Evolutionary conservation across 1,140 invertebrate species (phyloP).

Genomic region (Calosoma granatense): DNA sequence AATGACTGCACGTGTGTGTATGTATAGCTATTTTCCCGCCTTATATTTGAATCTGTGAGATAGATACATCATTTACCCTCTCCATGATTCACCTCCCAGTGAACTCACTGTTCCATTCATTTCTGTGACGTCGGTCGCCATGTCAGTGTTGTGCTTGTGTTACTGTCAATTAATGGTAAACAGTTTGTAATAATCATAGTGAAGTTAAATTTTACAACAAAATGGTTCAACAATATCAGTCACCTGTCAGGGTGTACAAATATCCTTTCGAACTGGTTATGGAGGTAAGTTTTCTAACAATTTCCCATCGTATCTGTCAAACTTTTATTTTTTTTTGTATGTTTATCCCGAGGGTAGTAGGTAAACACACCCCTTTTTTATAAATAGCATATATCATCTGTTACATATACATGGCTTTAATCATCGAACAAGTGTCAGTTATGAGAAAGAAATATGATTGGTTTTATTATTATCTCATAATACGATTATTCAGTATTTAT

Average conservation of each 20-base stretch:
- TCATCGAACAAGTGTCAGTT: too few species aligned
- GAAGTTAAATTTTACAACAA: constrained; percentile 18
- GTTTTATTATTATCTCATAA: too few species aligned
- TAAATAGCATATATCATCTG: too few species aligned
- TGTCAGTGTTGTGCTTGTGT: neutral
- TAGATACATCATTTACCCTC: too few species aligned
- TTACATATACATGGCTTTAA: too few species aligned
- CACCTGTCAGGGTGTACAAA: constrained; percentile 91
- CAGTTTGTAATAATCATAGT: neutral
- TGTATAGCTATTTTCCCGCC: too few species aligned
- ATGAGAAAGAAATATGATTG: too few species aligned
- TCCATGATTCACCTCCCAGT: neutral
- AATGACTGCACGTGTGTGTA: too few species aligned
- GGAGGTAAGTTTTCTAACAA: constrained; percentile 67
- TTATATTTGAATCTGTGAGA: too few species aligned
- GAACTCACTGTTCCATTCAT: neutral
- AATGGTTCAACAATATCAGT: constrained; percentile 97
- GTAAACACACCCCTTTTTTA: constrained; percentile 11
- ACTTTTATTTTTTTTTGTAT: neutral
- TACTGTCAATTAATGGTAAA: neutral
- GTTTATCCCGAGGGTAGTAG: neutral
- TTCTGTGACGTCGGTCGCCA: neutral
- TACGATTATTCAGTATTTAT: too few species aligned
- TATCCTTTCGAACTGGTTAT: constrained; percentile 94
- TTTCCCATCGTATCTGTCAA: neutral